Percentiles rank a stretch among this genome's conserved stretches.
Evolutionary conservation across 2,888 invertebrate genomes (phyloP).

Genomic region (Acrobasis suavella): DNA sequence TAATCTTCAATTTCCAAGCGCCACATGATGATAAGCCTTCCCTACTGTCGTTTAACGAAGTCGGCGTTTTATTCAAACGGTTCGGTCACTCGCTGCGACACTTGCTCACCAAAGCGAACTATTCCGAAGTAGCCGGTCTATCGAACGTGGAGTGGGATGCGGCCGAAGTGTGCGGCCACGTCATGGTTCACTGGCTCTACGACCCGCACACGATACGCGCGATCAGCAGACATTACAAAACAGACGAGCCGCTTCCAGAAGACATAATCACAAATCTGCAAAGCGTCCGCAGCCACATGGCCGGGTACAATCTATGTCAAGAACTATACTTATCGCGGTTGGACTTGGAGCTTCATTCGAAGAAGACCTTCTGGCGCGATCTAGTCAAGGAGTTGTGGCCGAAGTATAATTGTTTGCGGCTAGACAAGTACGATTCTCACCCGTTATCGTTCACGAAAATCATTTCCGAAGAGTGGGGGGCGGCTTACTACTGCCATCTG

Average conservation of each 20-base stretch:
- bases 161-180: slow-evolving; percentile 90
- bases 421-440: slow-evolving; percentile 91
- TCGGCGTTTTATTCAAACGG: slow-evolving; percentile 89
- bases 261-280: slow-evolving; percentile 85
- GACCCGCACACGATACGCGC: slow-evolving; percentile 82
- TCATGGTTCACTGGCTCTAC: slow-evolving; percentile 91
- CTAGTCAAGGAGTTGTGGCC: slow-evolving; percentile 91
- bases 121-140: slow-evolving; percentile 92
- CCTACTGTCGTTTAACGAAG: slow-evolving; percentile 88
- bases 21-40: slow-evolving; percentile 85
- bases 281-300: slow-evolving; percentile 87
- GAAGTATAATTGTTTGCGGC: slow-evolving; percentile 88
- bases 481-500: slow-evolving; percentile 91
- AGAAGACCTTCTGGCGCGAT: slow-evolving; percentile 91
- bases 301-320: slow-evolving; percentile 89
- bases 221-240: slow-evolving; percentile 89
- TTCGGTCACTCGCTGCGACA: slow-evolving; percentile 95
- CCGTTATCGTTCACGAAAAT: slow-evolving; percentile 93
- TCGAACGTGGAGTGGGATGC: slow-evolving; percentile 97
- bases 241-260: slow-evolving; percentile 86
- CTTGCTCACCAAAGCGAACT: slow-evolving; percentile 90
- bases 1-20: slow-evolving; percentile 92
- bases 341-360: slow-evolving; percentile 91
- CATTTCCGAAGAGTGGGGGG: slow-evolving; percentile 91
- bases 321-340: slow-evolving; percentile 91